phyloP scores from a whole-genome alignment of 2,888 invertebrate genomes.

The Parnassius glacialis region DNA sequence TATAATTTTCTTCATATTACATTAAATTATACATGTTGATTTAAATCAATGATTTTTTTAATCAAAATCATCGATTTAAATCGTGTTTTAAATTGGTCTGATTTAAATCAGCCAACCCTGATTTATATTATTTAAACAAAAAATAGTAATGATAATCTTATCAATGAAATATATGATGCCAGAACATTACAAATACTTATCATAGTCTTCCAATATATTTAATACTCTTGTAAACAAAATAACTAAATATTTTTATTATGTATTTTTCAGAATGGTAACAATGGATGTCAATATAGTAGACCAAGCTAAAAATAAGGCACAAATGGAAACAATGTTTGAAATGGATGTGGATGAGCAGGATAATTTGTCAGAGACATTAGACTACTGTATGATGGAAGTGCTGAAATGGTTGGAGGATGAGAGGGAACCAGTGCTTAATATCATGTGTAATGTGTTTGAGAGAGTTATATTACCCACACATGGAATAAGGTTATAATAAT shows the following conservation, averaged over 20 bases:
- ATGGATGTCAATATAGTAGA: conserved; percentile 87
- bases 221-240: neutral
- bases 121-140: too few species aligned
- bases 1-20: too few species aligned
- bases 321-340: conserved; percentile 72
- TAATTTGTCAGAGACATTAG: conserved; percentile 80
- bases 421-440: conserved; percentile 82
- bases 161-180: too few species aligned
- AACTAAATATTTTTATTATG: neutral
- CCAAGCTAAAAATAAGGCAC: conserved; percentile 58
- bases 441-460: conserved; percentile 86
- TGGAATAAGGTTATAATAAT: conserved; percentile 78
- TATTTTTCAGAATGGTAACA: conserved; percentile 82
- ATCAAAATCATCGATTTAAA: too few species aligned
- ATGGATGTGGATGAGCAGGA: conserved; percentile 79
- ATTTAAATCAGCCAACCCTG: too few species aligned
- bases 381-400: conserved; percentile 88
- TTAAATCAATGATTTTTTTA: too few species aligned
- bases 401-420: conserved; percentile 85
- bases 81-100: too few species aligned
- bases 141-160: too few species aligned
- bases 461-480: conserved; percentile 90
- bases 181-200: too few species aligned
- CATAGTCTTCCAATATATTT: too few species aligned
- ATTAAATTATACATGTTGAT: too few species aligned